These are phyloP conservation scores for Apamea crenata DNA, from an alignment of 2,888 invertebrate genomes.

Conservation along the genomic window DNA sequence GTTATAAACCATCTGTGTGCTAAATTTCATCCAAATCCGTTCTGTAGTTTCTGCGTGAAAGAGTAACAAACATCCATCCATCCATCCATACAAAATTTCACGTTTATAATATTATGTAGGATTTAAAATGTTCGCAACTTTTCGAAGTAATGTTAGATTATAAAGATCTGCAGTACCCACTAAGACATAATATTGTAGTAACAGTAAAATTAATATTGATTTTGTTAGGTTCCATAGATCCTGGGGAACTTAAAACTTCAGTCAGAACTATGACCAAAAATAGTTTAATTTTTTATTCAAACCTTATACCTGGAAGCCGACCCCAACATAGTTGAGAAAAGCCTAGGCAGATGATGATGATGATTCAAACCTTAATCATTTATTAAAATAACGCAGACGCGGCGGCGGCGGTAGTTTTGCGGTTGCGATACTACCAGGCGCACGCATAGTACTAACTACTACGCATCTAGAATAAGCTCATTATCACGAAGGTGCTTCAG, in stretches of 20 bases:
- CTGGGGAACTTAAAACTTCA: background rate
- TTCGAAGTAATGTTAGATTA: background rate
- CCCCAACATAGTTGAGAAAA: too few species aligned
- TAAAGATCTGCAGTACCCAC: background rate
- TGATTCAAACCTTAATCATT: too few species aligned
- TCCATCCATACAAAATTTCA: too few species aligned
- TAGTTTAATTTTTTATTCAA: background rate
- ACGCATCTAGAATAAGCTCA: background rate
- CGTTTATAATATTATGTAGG: too few species aligned
- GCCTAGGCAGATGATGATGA: too few species aligned
- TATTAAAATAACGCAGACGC: background rate
- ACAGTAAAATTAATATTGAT: background rate
- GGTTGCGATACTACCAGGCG: constrained; percentile 22
- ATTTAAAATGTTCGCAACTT: background rate
- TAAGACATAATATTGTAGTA: background rate
- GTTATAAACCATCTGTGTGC: too few species aligned
- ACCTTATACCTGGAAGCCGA: too few species aligned
- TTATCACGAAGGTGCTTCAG: background rate
- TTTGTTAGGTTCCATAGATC: background rate
- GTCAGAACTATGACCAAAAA: background rate
- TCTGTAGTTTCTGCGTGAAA: too few species aligned
- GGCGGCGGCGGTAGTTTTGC: constrained; percentile 38
- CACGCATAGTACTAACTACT: background rate
- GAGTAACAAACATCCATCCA: too few species aligned
- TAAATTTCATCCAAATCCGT: too few species aligned